phyloP scores from a whole-genome alignment of 2,113 vertebrate genomes.

The Cygnus buccinator region DNA sequence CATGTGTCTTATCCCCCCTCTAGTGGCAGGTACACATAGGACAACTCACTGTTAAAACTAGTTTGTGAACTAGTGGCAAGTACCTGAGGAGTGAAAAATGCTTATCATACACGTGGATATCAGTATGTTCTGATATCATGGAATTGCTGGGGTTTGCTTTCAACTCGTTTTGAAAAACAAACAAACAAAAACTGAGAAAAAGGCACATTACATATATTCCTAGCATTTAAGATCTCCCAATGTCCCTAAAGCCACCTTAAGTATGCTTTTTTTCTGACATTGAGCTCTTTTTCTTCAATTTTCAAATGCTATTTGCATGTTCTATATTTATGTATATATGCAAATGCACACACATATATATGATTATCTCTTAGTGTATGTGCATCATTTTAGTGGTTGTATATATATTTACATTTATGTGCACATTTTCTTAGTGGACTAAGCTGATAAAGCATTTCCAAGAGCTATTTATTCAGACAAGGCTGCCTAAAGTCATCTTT shows the following conservation, averaged over 20 bases:
- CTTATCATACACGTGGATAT: not conserved
- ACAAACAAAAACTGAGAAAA: not conserved
- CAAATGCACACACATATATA: not conserved
- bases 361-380: not conserved
- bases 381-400: not conserved
- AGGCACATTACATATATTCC: not conserved
- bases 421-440: not conserved
- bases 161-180: not conserved
- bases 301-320: not conserved
- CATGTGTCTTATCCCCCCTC: conserved; percentile 46
- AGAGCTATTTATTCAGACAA: not conserved
- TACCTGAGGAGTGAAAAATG: not conserved
- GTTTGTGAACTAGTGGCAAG: not conserved
- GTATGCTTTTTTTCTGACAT: not conserved
- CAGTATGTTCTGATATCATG: not conserved
- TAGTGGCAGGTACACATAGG: conserved; percentile 49
- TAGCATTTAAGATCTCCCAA: not conserved
- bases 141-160: not conserved
- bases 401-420: not conserved
- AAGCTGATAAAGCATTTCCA: not conserved
- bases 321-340: not conserved
- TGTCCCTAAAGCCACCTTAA: not conserved
- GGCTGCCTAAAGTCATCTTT: not conserved
- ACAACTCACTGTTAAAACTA: not conserved
- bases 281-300: not conserved